phyloP scores from a whole-genome alignment of 2,888 invertebrate genomes.

The Theodoxus fluviatilis region DNA sequence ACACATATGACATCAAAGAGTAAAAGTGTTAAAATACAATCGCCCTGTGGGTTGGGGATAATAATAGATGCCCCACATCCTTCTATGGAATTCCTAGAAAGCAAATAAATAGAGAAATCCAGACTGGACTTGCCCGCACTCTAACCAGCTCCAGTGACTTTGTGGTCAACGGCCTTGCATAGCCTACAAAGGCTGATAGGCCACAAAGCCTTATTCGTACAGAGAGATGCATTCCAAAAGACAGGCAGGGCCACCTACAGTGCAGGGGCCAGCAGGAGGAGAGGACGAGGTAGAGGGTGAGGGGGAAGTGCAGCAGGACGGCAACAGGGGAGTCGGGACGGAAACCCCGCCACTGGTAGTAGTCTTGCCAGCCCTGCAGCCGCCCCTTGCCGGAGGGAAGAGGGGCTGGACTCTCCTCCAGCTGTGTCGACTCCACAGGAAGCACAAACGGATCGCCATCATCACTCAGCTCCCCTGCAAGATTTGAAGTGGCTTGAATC shows the following conservation, averaged over 20 bases:
- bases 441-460: constrained; percentile 38
- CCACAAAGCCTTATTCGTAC: no score
- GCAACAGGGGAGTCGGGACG: constrained; percentile 55
- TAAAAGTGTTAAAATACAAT: no score
- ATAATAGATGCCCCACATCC: no score
- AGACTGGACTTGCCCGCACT: no score
- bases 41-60: no score
- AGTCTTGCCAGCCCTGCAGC: constrained; percentile 42
- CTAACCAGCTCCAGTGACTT: no score
- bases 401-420: constrained; percentile 30
- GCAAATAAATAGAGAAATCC: no score
- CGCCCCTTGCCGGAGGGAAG: constrained; percentile 18
- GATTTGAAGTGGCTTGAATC: no score
- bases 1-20: no score
- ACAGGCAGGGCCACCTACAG: constrained; percentile 45
- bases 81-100: no score
- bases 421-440: constrained; percentile 38
- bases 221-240: not conserved
- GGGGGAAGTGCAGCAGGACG: constrained; percentile 53
- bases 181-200: no score
- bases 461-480: constrained; percentile 18
- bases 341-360: constrained; percentile 49
- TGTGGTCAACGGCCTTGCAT: no score
- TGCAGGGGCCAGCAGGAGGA: constrained; percentile 41
- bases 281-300: constrained; percentile 57